Evolutionary conservation across 1,140 invertebrate genomes (phyloP), one percentile per base, ranked within the genome.

Genomic region (Drosophila pandora): DNA sequence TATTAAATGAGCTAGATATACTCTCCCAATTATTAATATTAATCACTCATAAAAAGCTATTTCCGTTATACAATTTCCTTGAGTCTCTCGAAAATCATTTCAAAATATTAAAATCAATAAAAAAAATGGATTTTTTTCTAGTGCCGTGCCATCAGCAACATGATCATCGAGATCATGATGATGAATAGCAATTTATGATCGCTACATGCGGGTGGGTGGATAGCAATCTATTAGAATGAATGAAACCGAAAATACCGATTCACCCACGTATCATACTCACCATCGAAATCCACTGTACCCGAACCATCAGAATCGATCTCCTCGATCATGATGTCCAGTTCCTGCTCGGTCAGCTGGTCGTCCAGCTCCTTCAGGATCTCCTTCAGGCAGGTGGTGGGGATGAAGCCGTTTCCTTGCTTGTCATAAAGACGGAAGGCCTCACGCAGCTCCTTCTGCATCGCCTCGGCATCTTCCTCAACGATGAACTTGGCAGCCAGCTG

Each of bases 301-400:
- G 97, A 98, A 74, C 97, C 97, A 92, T 98, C 97, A 48, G 97
- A 97, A 92, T 99, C 98, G 90, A 98, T 98, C 94, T 99, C 98
- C 85, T 98, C 97, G 90, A 99, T 98, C 95, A 98, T 98, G 91
- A 97, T 96, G 83, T 98, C 97, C 73, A 99, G 93, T 92, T 98
- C 97, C 60, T 96, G 95, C 63, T 98, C 96, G 28, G 97, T 98
- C 45, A 99, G 93, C 92, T 98, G 97, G 91, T 98, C 97, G 83
- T 99, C 97, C 57, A 99, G 93, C 92, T 98, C 97, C 61, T 96
- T 94, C 9, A 99, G 93, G 87, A 99, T 98, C 93, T 98, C 97
- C 78, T 96, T 95, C 53, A 99, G 93, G 92, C 97, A 97, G 45
- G 96, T 95, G 43, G 98, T 98, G 79, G 97, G 97, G 92, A 99